These are phyloP conservation scores for Drosophila rhopaloa DNA, from an alignment of 1,140 invertebrate species.

Conservation along the genomic window DNA sequence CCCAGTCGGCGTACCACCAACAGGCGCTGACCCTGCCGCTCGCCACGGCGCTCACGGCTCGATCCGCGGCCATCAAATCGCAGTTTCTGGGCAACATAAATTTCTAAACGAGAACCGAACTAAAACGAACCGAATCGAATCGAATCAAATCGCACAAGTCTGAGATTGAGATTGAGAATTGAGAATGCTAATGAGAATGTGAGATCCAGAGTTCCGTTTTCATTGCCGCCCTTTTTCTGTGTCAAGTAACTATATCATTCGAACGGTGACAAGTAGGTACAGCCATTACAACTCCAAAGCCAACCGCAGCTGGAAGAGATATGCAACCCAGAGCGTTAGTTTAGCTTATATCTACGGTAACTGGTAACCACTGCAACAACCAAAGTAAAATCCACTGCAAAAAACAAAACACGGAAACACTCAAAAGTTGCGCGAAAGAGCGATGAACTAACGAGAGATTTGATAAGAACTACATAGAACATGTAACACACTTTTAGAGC, in stretches of 20 bases:
- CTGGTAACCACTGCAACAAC: conserved; percentile 52
- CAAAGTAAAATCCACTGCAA: conserved; percentile 22
- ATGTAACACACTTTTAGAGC: conserved; percentile 28
- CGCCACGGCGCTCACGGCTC: conserved; percentile 79
- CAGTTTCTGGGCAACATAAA: conserved; percentile 84
- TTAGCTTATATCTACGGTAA: conserved; percentile 60
- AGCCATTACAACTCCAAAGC: conserved; percentile 32
- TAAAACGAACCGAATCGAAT: conserved; percentile 17
- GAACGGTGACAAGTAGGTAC: conserved; percentile 75
- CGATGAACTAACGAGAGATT: conserved; percentile 37
- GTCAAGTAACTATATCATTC: conserved; percentile 60
- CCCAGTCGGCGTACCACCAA: conserved; percentile 78
- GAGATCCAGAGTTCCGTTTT: conserved; percentile 28
- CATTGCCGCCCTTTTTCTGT: conserved; percentile 28
- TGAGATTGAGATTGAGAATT: conserved; percentile 16
- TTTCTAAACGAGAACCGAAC: conserved; percentile 67
- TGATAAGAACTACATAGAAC: conserved; percentile 43
- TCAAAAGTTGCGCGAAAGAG: conserved; percentile 17
- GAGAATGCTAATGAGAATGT: conserved; percentile 24
- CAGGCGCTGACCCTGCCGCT: conserved; percentile 77
- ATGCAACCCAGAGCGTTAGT: conserved; percentile 38
- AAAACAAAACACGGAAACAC: conserved; percentile 33
- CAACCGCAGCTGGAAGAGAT: conserved; percentile 23
- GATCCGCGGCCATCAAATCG: conserved; percentile 83
- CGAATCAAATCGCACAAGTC: conserved; percentile 13